Percentiles rank a stretch among this genome's conserved stretches.
These are phyloP conservation scores for Asobara japonica DNA, from an alignment of 1,140 invertebrate genomes.

Conservation along the genomic window DNA sequence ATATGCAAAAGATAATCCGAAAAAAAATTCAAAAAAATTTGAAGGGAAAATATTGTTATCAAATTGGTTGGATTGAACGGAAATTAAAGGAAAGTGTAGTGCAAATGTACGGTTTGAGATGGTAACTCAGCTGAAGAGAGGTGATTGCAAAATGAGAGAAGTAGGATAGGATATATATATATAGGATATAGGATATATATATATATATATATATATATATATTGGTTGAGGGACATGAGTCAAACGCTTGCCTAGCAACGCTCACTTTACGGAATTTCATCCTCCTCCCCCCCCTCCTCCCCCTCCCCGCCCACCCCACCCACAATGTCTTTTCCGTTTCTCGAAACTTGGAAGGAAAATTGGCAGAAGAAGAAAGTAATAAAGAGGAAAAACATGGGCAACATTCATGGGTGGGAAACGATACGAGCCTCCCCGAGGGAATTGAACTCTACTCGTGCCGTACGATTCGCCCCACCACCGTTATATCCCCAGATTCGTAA, in stretches of 20 bases:
- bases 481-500: too few species aligned
- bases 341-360: not conserved
- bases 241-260: constrained; percentile 32
- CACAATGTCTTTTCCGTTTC: not conserved
- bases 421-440: not conserved
- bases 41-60: too few species aligned
- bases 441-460: not conserved
- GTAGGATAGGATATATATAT: not conserved
- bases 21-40: too few species aligned
- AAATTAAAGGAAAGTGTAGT: too few species aligned
- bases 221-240: constrained; percentile 22
- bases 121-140: not conserved
- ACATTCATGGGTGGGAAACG: not conserved
- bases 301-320: too few species aligned
- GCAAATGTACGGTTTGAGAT: too few species aligned
- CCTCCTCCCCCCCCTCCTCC: too few species aligned
- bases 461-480: too few species aligned
- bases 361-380: not conserved
- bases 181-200: too few species aligned
- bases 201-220: too few species aligned
- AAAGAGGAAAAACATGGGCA: not conserved
- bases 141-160: not conserved
- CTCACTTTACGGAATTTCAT: not conserved
- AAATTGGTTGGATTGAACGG: too few species aligned
- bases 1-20: too few species aligned